These are phyloP conservation scores for Nicator chloris DNA, from an alignment of 2,113 vertebrate genomes.

Conservation along the genomic window DNA sequence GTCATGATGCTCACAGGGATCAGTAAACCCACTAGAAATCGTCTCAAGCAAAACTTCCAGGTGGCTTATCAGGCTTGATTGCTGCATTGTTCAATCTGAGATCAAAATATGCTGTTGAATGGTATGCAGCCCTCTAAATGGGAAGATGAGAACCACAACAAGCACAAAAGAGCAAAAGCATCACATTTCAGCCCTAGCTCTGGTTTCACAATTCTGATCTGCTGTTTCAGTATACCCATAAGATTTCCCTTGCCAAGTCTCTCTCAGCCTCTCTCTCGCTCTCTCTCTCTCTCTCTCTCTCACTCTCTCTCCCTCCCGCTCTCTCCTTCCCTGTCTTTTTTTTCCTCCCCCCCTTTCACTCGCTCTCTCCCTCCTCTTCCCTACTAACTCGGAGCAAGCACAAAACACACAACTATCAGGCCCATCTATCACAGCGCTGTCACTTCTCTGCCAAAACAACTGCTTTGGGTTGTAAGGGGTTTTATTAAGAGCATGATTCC, in stretches of 20 bases:
- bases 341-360: conserved; percentile 14
- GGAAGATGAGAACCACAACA: conserved; percentile 67
- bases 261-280: conserved; percentile 49
- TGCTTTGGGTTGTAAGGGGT: conserved; percentile 51
- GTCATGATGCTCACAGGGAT: conserved; percentile 78
- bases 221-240: conserved; percentile 71
- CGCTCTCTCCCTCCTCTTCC: conserved; percentile 50
- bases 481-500: conserved; percentile 63
- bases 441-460: conserved; percentile 58
- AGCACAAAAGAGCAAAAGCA: conserved; percentile 70
- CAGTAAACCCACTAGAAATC: conserved; percentile 77
- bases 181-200: conserved; percentile 77
- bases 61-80: conserved; percentile 66
- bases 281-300: conserved; percentile 38
- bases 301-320: conserved; percentile 42
- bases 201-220: conserved; percentile 75
- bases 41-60: conserved; percentile 76
- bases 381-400: conserved; percentile 68
- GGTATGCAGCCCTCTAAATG: conserved; percentile 49
- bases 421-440: conserved; percentile 65
- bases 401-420: conserved; percentile 57
- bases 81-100: conserved; percentile 71
- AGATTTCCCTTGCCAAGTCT: conserved; percentile 70
- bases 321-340: conserved; percentile 56
- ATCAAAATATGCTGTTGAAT: conserved; percentile 68